phyloP scores from a whole-genome alignment of 2,888 invertebrate genomes.

The Lasius fuliginosus region DNA sequence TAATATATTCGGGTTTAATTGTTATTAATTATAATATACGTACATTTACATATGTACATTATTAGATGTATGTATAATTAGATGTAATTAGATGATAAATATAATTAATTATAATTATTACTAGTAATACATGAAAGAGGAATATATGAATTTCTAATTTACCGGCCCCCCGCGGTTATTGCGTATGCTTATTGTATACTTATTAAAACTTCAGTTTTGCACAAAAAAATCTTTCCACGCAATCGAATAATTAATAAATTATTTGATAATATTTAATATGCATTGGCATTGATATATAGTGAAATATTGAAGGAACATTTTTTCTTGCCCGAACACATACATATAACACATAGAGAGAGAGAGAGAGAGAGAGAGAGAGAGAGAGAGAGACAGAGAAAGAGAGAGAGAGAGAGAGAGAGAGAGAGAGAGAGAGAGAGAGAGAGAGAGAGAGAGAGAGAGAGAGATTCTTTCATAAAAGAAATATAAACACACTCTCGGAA shows the following conservation, averaged over 20 bases:
- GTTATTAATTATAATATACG: neutral
- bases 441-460: too few relatives aligned
- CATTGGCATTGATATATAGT: neutral
- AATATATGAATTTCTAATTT: neutral
- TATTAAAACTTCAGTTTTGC: too few relatives aligned
- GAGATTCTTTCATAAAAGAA: neutral
- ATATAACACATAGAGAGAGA: neutral
- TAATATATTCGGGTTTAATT: too few relatives aligned
- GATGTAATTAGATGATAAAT: neutral
- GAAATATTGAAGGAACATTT: conserved; percentile 27
- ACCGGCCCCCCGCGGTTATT: neutral
- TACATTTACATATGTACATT: neutral
- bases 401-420: too few relatives aligned
- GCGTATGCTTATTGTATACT: too few relatives aligned
- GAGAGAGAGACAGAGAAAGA: too few relatives aligned
- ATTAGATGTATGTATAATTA: too few relatives aligned
- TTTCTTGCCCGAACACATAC: neutral
- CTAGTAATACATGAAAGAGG: neutral
- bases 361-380: too few relatives aligned
- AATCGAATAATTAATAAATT: neutral
- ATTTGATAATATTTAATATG: neutral
- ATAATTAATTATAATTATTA: neutral
- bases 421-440: too few relatives aligned
- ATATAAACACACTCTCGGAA: neutral
- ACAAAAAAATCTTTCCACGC: neutral